A percentile compares a stretch with the other conserved stretches of the same genome.
Conservation (phyloP, 1,140 invertebrate genomes). For the Hydropsyche tenuis region DNA sequence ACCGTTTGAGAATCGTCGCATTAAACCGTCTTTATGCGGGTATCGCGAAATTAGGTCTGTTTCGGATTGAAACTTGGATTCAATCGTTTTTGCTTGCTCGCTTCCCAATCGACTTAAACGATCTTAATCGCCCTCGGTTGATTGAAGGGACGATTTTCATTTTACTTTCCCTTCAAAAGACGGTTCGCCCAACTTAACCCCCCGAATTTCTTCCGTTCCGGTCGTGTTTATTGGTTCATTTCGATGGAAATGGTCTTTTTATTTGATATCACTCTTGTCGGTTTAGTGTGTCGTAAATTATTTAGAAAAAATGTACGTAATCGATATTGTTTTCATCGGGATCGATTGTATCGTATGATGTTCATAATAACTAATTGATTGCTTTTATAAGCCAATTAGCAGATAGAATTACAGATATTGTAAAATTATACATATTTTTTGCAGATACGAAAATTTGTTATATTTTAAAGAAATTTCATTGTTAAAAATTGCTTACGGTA, state of each 20-base stretch:
- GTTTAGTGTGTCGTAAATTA: too few relatives aligned
- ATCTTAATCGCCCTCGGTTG: slow-evolving; percentile 42
- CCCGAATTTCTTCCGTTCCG: slow-evolving; percentile 11
- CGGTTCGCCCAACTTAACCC: too few relatives aligned
- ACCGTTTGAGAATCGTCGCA: too few relatives aligned
- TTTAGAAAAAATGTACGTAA: too few relatives aligned
- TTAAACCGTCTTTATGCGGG: too few relatives aligned
- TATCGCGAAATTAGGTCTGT: too few relatives aligned
- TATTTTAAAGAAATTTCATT: background rate
- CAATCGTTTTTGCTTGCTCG: slow-evolving; percentile 13
- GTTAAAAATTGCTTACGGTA: too few relatives aligned
- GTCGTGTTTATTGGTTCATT: slow-evolving; percentile 13
- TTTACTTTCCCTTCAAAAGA: background rate
- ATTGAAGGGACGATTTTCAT: slow-evolving; percentile 32
- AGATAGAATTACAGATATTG: too few relatives aligned
- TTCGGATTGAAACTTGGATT: background rate
- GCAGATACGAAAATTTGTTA: background rate
- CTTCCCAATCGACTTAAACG: slow-evolving; percentile 44
- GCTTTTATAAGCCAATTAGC: too few relatives aligned
- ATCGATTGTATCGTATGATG: too few relatives aligned
- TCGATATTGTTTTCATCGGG: background rate
- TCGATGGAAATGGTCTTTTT: slow-evolving; percentile 1
- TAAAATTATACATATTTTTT: too few relatives aligned
- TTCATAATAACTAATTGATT: too few relatives aligned
- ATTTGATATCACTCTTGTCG: background rate